A percentile compares a stretch with the other conserved stretches of the same genome.
phyloP scores from a whole-genome alignment of 2,888 invertebrate genomes.

The Cepaea hortensis region DNA sequence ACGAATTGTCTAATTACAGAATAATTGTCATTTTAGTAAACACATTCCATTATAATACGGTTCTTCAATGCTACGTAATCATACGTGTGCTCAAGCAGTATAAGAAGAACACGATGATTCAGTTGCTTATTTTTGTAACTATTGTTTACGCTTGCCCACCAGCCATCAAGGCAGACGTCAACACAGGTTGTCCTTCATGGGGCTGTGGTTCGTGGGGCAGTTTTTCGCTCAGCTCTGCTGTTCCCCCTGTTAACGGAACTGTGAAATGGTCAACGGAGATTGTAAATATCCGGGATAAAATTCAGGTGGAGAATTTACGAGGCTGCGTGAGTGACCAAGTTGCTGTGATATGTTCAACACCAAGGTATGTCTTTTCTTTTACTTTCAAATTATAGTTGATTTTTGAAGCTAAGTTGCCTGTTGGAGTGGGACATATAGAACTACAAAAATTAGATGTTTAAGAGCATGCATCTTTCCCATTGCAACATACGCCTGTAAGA shows the following conservation, averaged over 20 bases:
- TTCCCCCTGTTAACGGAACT: constrained; percentile 51
- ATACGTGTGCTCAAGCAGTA: neutral
- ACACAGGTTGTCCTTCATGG: constrained; percentile 59
- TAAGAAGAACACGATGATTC: neutral
- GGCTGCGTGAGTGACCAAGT: constrained; percentile 49
- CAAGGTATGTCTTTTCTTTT: constrained; percentile 47
- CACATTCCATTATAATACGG: no score
- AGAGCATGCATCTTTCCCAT: no score
- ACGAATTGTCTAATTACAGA: no score
- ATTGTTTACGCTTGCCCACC: neutral
- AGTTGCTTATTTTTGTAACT: neutral
- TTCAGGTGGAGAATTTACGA: constrained; percentile 52
- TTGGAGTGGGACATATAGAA: no score
- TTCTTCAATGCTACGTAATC: no score
- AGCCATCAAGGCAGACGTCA: neutral
- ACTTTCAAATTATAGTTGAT: neutral
- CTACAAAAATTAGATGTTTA: no score
- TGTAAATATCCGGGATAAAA: constrained; percentile 56
- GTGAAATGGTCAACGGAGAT: constrained; percentile 52
- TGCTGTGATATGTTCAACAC: constrained; percentile 53
- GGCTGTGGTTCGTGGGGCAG: constrained; percentile 60
- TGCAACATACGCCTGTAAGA: no score
- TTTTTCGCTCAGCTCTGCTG: constrained; percentile 55
- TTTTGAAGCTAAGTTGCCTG: no score
- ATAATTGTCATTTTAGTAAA: no score